Evolutionary conservation across 2,888 invertebrate genomes (phyloP), one percentile per base, ranked within the genome.

Genomic region (Eustalomyia histrio): DNA sequence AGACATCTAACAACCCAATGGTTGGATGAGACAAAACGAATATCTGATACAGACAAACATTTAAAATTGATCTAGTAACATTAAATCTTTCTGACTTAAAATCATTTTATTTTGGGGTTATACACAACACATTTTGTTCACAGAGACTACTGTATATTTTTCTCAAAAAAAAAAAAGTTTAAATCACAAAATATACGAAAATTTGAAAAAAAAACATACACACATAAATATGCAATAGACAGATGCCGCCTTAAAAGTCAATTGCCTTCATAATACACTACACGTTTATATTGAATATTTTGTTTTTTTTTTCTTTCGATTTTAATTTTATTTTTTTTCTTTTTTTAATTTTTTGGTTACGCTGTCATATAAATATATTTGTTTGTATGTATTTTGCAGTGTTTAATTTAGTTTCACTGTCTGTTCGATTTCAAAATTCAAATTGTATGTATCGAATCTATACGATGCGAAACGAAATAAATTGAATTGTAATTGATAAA

Each of bases 401-500:
- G 9, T 9, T 47, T 18, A n/a, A 35, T 52, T 52, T 35, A 53
- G 16, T 53, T 63, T 61, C 24, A 47, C 63, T 72, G 63, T 69
- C 69, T 35, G 69, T 71, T 76, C 68, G 68, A 58, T 50, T 74
- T 50, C 3, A 24, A 61, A 67, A 65, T 52, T 67, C 50, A 67
- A 60, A 60, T 61, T 61, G 57, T 35, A 64, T 74, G 74, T 67
- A 65, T 83, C 75, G 71, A 21, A 24, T 52, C 29, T 65, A 69
- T 63, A 79, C 78, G 64, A 76, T 72, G 71, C 67, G 75, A 76
- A 72, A 76, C 76, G 72, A 78, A 83, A 82, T 81, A 71, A 81
- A 84, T 87, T 87, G 85, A 87, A 87, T 87, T 88, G 88, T 87
- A 87, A 86, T 88, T 88, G 86, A 84, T 88, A 86, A 87, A 76